Conservation (phyloP, 2,797 vertebrate genomes). For the Sphenodon punctatus region DNA sequence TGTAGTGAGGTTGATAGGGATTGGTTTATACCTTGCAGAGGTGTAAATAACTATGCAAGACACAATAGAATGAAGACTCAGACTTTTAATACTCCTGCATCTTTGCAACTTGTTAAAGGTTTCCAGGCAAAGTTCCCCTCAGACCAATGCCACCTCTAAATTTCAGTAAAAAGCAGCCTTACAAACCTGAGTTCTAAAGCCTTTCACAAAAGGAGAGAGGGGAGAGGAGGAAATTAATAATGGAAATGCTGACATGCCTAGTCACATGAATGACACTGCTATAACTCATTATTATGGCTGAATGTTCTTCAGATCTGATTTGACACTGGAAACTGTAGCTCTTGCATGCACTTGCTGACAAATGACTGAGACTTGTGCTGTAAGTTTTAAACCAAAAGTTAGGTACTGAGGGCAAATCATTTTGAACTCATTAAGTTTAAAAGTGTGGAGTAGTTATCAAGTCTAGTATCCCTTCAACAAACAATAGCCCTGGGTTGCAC, state of each 20-base stretch:
- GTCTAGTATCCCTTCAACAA: background rate
- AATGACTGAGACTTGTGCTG: too few relatives aligned
- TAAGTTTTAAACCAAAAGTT: background rate
- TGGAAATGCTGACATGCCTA: background rate
- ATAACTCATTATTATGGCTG: background rate
- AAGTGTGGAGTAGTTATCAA: background rate
- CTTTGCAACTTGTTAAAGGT: background rate
- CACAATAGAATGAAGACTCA: background rate
- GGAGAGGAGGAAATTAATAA: background rate
- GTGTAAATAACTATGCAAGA: background rate
- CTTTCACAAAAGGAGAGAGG: too few relatives aligned
- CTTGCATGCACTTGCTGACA: background rate
- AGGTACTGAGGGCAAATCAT: background rate
- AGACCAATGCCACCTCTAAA: background rate
- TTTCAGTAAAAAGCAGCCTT: background rate
- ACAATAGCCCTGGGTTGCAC: background rate
- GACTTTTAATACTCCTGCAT: background rate
- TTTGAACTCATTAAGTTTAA: background rate
- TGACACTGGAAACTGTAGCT: background rate
- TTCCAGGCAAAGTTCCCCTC: background rate
- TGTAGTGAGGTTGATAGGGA: accelerated
- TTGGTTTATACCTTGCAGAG: too few relatives aligned
- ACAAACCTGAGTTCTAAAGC: background rate
- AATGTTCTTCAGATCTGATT: background rate
- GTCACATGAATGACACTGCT: accelerated